Conservation (phyloP, 1,140 invertebrate genomes). For the Apis mellifera region DNA sequence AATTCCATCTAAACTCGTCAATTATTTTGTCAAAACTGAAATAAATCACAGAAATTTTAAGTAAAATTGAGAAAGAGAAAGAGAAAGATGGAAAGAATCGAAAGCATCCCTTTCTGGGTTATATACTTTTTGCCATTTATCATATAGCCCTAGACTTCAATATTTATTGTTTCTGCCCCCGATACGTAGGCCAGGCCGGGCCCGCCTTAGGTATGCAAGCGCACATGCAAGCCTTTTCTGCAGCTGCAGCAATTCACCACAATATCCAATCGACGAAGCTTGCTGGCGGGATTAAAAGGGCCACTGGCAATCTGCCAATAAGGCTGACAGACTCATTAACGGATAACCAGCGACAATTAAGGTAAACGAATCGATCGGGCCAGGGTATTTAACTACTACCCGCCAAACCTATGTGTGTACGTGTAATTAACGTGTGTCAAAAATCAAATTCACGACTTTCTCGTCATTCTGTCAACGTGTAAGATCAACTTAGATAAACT, state of each 20-base stretch:
- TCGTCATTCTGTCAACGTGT: not conserved
- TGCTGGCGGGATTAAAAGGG: slow-evolving; percentile 62
- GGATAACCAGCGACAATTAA: slow-evolving; percentile 68
- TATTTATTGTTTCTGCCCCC: slow-evolving; percentile 38
- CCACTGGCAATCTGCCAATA: slow-evolving; percentile 68
- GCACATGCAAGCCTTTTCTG: slow-evolving; percentile 40
- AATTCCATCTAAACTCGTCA: too few species aligned
- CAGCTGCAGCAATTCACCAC: slow-evolving; percentile 56
- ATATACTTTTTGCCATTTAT: not conserved
- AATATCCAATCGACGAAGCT: slow-evolving; percentile 68
- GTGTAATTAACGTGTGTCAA: slow-evolving; percentile 42
- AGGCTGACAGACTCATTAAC: slow-evolving; percentile 68
- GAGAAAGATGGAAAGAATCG: not conserved
- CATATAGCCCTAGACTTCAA: not conserved
- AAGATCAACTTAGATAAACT: not conserved
- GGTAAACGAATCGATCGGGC: slow-evolving; percentile 65
- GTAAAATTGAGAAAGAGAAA: too few species aligned
- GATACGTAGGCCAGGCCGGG: not conserved
- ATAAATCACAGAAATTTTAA: not conserved
- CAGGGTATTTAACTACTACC: slow-evolving; percentile 61
- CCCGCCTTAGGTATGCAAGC: slow-evolving; percentile 14
- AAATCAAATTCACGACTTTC: slow-evolving; percentile 36
- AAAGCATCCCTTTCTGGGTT: not conserved
- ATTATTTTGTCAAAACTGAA: too few species aligned
- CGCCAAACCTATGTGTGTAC: slow-evolving; percentile 1